Base-by-base conservation (phyloP, 2,797 vertebrate genomes). In the Gila robusta region DNA sequence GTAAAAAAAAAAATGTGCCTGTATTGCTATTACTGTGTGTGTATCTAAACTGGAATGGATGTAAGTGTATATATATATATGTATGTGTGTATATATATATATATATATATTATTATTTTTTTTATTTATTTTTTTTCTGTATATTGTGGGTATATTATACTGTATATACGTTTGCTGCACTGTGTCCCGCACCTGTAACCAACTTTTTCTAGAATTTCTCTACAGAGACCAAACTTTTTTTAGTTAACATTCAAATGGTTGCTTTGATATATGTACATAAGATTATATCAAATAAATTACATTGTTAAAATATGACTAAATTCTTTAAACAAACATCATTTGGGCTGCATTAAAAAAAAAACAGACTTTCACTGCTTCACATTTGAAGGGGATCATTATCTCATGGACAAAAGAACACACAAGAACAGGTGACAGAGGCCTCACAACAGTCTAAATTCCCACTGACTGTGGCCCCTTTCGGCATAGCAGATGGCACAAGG, bases 401-500 rank as follows among this genome's bases (percentile, higher is more conserved):
- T 88, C 37, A 39, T 78, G 56, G 70, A 90, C 89, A 91, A 91
- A 91, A 87, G 83, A 88, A 83, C 78, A 69, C 73, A 47, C 59
- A 89, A 84, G 81, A 91, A 96, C 97, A 97, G 96, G 97, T 98
- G 96, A 97, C 90, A 87, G 88, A 89, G 89, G 86, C 87, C 86
- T 66, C 86, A 86, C 85, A 89, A 88, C 86, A 84, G 82, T 87
- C 56, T 95, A 93, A 93, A 91, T 91, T 90, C 32, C 87, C 95
- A 95, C 96, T 95, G 93, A 95, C 94, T 93, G 94, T 92, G 94
- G 93, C 93, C 94, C 93, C 94, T 96, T 95, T 96, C 94, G 94
- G 94, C 92, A 90, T 94, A 96, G 96, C 96, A 97, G 97, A 97
- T 97, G 97, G 96, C 95, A 94, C 96, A 95, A 95, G 94, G 94